These are phyloP conservation scores for Glaucidium brasilianum DNA, from an alignment of 2,113 vertebrate species.

Conservation along the genomic window DNA sequence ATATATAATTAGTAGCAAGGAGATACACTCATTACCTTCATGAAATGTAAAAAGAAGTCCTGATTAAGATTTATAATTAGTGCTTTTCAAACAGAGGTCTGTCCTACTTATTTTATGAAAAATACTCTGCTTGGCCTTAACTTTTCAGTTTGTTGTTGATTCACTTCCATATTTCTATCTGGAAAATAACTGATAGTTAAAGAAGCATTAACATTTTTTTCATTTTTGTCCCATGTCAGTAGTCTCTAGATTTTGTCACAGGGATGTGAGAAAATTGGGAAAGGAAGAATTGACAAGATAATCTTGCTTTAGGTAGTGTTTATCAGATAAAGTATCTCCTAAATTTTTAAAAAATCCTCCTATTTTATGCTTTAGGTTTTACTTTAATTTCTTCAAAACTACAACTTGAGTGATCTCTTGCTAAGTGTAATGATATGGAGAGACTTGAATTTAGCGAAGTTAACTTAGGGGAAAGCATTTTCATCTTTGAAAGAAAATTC, in stretches of 20 bases:
- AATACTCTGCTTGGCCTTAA: not conserved
- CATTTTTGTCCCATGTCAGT: not conserved
- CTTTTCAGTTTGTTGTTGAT: not conserved
- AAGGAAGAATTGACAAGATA: not conserved
- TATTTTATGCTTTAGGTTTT: not conserved
- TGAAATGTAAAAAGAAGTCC: not conserved
- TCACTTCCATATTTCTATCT: not conserved
- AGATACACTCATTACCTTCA: not conserved
- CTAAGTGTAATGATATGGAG: not conserved
- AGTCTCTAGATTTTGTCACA: not conserved
- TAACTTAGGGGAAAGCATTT: not conserved
- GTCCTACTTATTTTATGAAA: not conserved
- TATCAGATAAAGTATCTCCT: not conserved
- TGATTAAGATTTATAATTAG: not conserved
- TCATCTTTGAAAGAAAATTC: not conserved
- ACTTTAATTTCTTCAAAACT: not conserved
- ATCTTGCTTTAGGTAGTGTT: not conserved
- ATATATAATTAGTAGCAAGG: not conserved
- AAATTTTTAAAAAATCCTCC: not conserved
- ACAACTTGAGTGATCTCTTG: not conserved
- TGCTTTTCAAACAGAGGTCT: not conserved
- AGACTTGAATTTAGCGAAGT: not conserved
- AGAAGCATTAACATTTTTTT: not conserved
- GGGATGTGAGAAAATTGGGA: not conserved
- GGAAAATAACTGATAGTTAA: not conserved